These are phyloP conservation scores for Coregonus suidteri DNA, from an alignment of 2,797 vertebrate species.

Conservation along the genomic window DNA sequence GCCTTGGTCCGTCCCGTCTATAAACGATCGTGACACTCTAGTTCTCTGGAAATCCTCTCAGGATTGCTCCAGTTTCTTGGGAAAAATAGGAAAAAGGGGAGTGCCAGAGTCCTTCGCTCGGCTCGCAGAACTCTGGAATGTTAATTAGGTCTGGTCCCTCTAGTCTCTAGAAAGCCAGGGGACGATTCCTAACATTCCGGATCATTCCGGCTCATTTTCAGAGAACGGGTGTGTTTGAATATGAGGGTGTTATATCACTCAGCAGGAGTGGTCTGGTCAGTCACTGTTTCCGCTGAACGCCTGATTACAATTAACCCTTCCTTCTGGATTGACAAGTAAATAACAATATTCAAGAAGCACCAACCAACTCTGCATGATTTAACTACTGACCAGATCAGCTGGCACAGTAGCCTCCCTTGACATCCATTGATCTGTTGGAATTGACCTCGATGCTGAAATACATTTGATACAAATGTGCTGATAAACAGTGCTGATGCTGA, in stretches of 20 bases:
- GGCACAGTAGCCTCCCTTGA: background rate
- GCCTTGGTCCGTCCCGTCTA: no score
- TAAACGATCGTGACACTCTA: no score
- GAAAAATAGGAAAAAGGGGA: background rate
- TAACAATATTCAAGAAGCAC: no score
- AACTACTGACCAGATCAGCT: background rate
- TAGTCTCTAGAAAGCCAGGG: conserved; percentile 32
- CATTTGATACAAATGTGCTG: background rate
- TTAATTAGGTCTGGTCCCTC: conserved; percentile 30
- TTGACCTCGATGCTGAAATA: background rate
- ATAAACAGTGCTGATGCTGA: background rate
- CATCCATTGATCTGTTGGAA: background rate
- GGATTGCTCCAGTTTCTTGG: conserved; percentile 5
- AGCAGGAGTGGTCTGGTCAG: conserved; percentile 2
- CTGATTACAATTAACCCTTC: background rate
- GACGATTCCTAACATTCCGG: conserved; percentile 44
- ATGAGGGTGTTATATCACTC: conserved; percentile 1
- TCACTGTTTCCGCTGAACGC: background rate
- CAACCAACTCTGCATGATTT: no score
- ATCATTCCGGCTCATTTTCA: conserved; percentile 18
- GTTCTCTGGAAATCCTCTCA: conserved; percentile 17
- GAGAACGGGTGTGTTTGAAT: conserved; percentile 7
- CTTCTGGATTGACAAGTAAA: background rate
- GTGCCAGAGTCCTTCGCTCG: background rate
- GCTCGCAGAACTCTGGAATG: conserved; percentile 32